These are phyloP conservation scores for Campoplex capitator DNA, from an alignment of 2,888 invertebrate species.

Conservation along the genomic window DNA sequence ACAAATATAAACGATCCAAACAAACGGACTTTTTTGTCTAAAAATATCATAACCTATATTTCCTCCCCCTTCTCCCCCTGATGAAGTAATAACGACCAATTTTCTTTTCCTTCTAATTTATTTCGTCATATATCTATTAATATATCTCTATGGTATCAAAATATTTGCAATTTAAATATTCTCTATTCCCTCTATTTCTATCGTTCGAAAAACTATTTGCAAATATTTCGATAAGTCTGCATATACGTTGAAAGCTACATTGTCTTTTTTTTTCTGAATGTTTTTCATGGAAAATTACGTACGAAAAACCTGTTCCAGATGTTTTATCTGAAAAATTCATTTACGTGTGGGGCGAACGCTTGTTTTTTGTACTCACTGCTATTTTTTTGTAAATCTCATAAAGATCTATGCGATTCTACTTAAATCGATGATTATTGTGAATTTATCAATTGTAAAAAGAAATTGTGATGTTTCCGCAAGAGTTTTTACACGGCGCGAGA, in stretches of 20 bases:
- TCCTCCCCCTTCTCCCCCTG: background rate
- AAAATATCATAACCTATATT: constrained; percentile 45
- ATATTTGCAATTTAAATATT: background rate
- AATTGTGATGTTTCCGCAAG: constrained; percentile 46
- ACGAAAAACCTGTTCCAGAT: background rate
- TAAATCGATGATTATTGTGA: background rate
- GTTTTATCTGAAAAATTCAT: background rate
- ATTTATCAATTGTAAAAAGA: constrained; percentile 35
- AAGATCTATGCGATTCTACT: background rate
- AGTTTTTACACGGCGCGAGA: constrained; percentile 60
- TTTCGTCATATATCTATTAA: background rate
- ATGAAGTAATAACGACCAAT: constrained; percentile 20
- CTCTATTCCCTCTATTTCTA: background rate
- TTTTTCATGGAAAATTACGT: background rate
- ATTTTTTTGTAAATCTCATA: background rate
- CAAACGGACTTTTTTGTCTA: constrained; percentile 75
- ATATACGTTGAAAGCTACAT: background rate
- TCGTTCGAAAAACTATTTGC: background rate
- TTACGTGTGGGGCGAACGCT: background rate
- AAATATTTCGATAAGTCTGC: background rate
- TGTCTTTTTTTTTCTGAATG: background rate
- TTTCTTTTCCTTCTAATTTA: constrained; percentile 1
- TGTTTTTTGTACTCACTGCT: background rate
- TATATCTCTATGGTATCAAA: background rate
- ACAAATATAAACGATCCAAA: constrained; percentile 78